Evolutionary conservation across 2,888 invertebrate genomes (phyloP).

Genomic region (Beris morrisii): DNA sequence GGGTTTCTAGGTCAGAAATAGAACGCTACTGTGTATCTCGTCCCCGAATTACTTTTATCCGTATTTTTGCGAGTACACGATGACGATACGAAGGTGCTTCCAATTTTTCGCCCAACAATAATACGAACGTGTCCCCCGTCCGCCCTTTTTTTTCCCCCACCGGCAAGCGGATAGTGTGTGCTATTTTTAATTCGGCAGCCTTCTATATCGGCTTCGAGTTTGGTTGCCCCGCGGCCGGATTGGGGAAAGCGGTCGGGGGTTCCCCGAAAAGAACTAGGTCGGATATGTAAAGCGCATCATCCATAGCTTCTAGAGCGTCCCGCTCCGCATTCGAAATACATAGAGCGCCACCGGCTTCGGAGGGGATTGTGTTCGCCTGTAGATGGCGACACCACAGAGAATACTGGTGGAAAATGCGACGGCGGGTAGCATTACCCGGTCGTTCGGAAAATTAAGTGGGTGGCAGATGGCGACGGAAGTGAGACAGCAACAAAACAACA

Average conservation of each 20-base stretch:
- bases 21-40: background rate
- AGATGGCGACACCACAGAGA: background rate
- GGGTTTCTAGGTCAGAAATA: constrained; percentile 24
- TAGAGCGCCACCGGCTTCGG: background rate
- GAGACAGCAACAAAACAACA: no score
- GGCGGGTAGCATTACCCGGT: constrained; percentile 1
- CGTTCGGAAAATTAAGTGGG: background rate
- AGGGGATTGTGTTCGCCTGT: background rate
- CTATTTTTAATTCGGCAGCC: no score
- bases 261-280: constrained; percentile 12
- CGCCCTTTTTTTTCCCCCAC: no score
- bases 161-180: no score
- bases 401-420: background rate
- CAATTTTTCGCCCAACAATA: no score
- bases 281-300: constrained; percentile 30
- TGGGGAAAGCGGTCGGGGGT: no score
- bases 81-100: background rate
- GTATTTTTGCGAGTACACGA: background rate
- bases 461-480: background rate
- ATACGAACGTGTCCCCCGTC: no score
- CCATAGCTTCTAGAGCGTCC: constrained; percentile 10
- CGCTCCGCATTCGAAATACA: background rate
- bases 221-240: no score
- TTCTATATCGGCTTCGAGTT: no score
- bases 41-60: background rate